Evolutionary conservation across 2,797 vertebrate species (phyloP).

Genomic region (Anolis apletophallus): DNA sequence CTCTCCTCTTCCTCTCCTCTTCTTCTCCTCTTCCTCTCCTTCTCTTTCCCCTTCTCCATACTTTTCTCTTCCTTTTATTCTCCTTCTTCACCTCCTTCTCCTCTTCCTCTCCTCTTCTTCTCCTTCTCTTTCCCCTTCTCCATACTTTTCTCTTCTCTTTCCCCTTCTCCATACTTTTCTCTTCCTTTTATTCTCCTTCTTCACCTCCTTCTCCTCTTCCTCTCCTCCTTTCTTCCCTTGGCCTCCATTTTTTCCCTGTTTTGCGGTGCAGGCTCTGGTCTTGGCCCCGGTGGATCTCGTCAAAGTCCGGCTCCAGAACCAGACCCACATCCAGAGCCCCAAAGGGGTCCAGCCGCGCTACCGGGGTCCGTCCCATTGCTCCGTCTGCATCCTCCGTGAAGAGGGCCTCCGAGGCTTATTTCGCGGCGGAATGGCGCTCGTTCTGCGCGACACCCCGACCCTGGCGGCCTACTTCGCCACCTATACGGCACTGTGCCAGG

Average conservation of each 20-base stretch:
- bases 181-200: too few species aligned
- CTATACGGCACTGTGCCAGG: constrained; percentile 79
- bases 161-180: too few species aligned
- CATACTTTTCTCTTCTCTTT: too few species aligned
- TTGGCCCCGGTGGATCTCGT: constrained; percentile 85
- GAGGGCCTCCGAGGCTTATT: constrained; percentile 82
- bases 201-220: too few species aligned
- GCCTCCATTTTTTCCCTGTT: neutral
- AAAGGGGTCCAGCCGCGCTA: constrained; percentile 64
- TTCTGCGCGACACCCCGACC: constrained; percentile 84
- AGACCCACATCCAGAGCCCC: constrained; percentile 57
- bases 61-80: too few species aligned
- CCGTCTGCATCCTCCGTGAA: constrained; percentile 76
- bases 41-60: too few species aligned
- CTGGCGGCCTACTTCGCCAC: constrained; percentile 84
- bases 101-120: too few species aligned
- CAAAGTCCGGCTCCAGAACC: constrained; percentile 89
- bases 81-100: too few species aligned
- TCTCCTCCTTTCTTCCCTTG: too few species aligned
- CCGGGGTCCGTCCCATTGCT: constrained; percentile 81
- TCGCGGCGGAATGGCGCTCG: constrained; percentile 80
- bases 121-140: too few species aligned
- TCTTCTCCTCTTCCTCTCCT: too few species aligned
- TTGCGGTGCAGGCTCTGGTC: constrained; percentile 74
- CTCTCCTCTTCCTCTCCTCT: too few species aligned